Base-by-base conservation (phyloP, 2,113 vertebrate species). In the Gopherus evgoodei region DNA sequence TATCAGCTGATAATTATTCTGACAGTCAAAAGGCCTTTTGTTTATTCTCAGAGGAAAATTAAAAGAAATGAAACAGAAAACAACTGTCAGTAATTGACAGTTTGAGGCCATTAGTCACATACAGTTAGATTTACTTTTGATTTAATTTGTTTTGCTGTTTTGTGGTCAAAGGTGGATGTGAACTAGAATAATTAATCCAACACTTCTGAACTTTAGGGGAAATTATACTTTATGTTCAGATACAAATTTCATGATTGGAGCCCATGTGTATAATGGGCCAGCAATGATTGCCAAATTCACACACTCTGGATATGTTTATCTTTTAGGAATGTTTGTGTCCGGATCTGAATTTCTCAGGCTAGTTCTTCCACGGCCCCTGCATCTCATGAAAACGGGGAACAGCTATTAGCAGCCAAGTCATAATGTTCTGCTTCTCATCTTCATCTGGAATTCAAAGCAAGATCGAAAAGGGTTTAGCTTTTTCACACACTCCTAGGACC, bases 41-140 rank as follows among this genome's bases (percentile, higher is more conserved):
- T 87, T 56, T 8, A 54, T 2, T 56, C 7, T 49, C 27, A 57
- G 80, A 85, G 5, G 2, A 59, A 82, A 69, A 50, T 17, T 4
- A 87, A 16, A 1, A 59, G 8, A 1, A 44, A 87, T 38, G 1
- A 49, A 19, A 2, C 0, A 0, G 50, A 54, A 81, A 90, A 16
- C 1, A 21, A 1, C 5, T 6, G 75, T 0, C 0, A 31, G 7
- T 69, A 11, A 83, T 38, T 56, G 16, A 56, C 35, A 88, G 2
- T 19, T 86, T 91, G 17, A 83, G 42, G 21, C 3, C 81, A 38
- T 42, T 31, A 49, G 52, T 83, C 4, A 21, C 4, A 6, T 49
- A 8, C 56, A 1, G 6, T 31, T 11, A 81, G 3, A 6, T 87
- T 89, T 72, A 4, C 0, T 87, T 12, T 22, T 82, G 42, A 1